phyloP scores from a whole-genome alignment of 2,888 invertebrate genomes.

The Copidosoma aretas region DNA sequence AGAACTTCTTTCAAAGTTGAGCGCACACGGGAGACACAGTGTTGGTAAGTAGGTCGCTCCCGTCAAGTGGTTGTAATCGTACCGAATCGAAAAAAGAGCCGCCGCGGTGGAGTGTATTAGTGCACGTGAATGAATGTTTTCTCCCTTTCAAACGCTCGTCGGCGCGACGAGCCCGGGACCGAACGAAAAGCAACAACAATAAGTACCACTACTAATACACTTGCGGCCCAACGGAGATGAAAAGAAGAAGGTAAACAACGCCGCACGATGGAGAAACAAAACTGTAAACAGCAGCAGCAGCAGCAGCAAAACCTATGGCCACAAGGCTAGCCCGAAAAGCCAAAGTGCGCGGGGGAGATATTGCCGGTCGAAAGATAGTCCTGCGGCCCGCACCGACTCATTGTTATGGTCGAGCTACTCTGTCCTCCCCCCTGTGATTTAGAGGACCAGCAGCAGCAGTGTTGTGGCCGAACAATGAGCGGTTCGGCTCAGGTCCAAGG shows the following conservation, averaged over 20 bases:
- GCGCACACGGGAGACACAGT: slow-evolving; percentile 4
- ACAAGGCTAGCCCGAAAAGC: neutral
- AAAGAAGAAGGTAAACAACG: neutral
- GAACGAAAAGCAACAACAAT: neutral
- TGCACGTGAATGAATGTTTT: slow-evolving; percentile 20
- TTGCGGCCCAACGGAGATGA: neutral
- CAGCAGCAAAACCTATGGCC: neutral
- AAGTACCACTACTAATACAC: neutral
- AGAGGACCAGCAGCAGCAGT: slow-evolving; percentile 43
- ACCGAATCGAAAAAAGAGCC: neutral
- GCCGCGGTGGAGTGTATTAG: slow-evolving; percentile 12
- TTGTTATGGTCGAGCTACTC: slow-evolving; percentile 46
- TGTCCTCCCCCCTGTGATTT: slow-evolving; percentile 49
- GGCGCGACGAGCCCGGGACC: too few relatives aligned
- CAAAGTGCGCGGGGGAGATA: slow-evolving; percentile 18
- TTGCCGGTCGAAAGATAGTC: slow-evolving; percentile 40
- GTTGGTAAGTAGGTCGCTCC: slow-evolving; percentile 30
- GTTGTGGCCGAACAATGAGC: slow-evolving; percentile 33
- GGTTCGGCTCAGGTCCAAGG: slow-evolving; percentile 24
- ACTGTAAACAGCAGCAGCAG: neutral
- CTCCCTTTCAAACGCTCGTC: too few relatives aligned
- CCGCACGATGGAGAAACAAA: neutral
- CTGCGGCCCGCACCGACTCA: slow-evolving; percentile 47
- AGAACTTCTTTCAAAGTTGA: slow-evolving; percentile 2
- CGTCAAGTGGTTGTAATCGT: slow-evolving; percentile 10